A percentile compares a stretch with the other conserved stretches of the same genome.
These are phyloP conservation scores for Hirtodrosophila duncani DNA, from an alignment of 2,888 invertebrate genomes.

Conservation along the genomic window DNA sequence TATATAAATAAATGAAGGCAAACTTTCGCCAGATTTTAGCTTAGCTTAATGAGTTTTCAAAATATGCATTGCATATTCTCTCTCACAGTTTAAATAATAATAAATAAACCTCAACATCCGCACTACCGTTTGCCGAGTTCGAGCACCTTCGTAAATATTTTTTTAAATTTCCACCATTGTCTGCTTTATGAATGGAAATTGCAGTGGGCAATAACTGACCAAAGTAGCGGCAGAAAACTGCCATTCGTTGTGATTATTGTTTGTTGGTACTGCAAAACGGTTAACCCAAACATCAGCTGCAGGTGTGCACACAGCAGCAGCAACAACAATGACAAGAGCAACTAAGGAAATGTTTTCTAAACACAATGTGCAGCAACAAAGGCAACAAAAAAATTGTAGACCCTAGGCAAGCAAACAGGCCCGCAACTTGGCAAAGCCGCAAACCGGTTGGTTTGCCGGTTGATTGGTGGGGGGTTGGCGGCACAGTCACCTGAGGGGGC, in stretches of 20 bases:
- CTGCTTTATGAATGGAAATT: slow-evolving; percentile 33
- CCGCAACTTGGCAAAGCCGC: slow-evolving; percentile 49
- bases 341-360: slow-evolving; percentile 26
- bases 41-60: no score
- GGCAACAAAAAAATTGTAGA: slow-evolving; percentile 30
- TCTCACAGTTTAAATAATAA: no score
- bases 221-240: slow-evolving; percentile 27
- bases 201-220: slow-evolving; percentile 23
- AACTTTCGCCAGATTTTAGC: no score
- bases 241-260: no score
- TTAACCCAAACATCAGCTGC: slow-evolving; percentile 56
- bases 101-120: no score
- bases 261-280: slow-evolving; percentile 45
- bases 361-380: slow-evolving; percentile 23
- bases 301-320: slow-evolving; percentile 53
- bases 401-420: slow-evolving; percentile 59
- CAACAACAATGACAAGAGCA: slow-evolving; percentile 25
- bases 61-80: no score
- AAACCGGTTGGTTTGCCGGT: slow-evolving; percentile 47
- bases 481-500: slow-evolving; percentile 2
- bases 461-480: neutral
- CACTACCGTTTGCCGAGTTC: no score
- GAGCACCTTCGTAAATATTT: no score
- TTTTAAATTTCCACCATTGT: no score
- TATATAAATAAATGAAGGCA: no score